Evolutionary conservation across 1,140 invertebrate species (phyloP).

Genomic region (Psilanteris sp.): DNA sequence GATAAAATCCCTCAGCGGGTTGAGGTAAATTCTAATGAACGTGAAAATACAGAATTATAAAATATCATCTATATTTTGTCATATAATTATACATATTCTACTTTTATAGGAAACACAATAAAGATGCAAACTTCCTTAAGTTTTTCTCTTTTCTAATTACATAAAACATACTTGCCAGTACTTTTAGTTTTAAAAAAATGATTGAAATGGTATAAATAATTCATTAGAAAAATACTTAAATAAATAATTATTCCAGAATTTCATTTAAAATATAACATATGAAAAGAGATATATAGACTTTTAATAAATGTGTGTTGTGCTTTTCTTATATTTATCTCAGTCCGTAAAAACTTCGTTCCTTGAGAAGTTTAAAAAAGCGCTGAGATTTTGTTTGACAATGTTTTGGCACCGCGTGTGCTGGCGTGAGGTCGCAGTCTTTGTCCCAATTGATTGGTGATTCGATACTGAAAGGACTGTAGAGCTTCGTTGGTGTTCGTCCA

Average conservation of each 20-base stretch:
- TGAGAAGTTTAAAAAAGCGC: conserved; percentile 49
- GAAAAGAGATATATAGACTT: too few species aligned
- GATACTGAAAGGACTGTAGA: conserved; percentile 84
- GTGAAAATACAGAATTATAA: conserved; percentile 7
- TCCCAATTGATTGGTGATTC: conserved; percentile 80
- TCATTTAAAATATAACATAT: too few species aligned
- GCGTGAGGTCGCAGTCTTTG: conserved; percentile 68
- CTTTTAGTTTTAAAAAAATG: too few species aligned
- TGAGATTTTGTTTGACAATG: conserved; percentile 29
- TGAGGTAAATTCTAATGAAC: too few species aligned
- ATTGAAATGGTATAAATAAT: too few species aligned
- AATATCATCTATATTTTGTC: neutral
- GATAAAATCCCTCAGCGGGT: conserved; percentile 6
- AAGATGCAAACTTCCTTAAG: neutral
- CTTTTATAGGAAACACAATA: conserved; percentile 27
- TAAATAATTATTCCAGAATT: too few species aligned
- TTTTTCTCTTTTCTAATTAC: neutral
- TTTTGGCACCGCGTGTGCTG: conserved; percentile 38
- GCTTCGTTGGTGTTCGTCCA: conserved; percentile 83
- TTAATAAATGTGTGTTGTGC: too few species aligned
- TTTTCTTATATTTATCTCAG: conserved; percentile 23
- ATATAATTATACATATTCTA: conserved; percentile 2
- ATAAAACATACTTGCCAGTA: too few species aligned
- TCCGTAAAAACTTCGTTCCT: conserved; percentile 39
- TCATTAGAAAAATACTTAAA: too few species aligned